phyloP scores from a whole-genome alignment of 2,113 vertebrate species.

The Nerophis lumbriciformis region DNA sequence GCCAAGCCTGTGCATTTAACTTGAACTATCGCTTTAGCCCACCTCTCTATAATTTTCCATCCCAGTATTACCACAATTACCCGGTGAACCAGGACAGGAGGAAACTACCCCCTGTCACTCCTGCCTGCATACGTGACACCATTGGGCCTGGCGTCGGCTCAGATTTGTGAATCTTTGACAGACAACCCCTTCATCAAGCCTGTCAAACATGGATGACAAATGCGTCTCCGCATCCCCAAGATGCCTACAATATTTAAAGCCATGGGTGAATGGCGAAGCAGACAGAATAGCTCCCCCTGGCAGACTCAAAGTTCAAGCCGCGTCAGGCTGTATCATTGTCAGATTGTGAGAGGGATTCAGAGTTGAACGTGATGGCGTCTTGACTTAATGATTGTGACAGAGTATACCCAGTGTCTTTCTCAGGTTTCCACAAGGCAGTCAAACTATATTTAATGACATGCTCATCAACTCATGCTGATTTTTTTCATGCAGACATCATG shows the following conservation, averaged over 20 bases:
- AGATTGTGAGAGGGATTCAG: slow-evolving; percentile 52
- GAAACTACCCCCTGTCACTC: slow-evolving; percentile 48
- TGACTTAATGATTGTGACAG: slow-evolving; percentile 69
- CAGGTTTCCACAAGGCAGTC: slow-evolving; percentile 53
- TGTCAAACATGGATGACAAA: slow-evolving; percentile 73
- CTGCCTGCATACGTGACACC: slow-evolving; percentile 57
- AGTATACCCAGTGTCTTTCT: slow-evolving; percentile 60
- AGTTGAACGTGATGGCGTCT: slow-evolving; percentile 56
- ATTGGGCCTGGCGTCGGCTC: slow-evolving; percentile 57
- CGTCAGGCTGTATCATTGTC: slow-evolving; percentile 65
- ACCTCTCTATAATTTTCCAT: slow-evolving; percentile 68
- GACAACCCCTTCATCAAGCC: slow-evolving; percentile 72
- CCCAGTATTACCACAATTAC: slow-evolving; percentile 69
- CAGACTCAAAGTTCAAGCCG: slow-evolving; percentile 61
- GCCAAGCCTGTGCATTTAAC: slow-evolving; percentile 58
- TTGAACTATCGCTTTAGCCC: slow-evolving; percentile 56
- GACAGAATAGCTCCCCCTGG: slow-evolving; percentile 57
- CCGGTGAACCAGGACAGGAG: slow-evolving; percentile 47
- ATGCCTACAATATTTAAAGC: slow-evolving; percentile 68
- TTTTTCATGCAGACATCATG: neutral
- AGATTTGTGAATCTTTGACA: slow-evolving; percentile 66
- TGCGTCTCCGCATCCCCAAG: slow-evolving; percentile 64
- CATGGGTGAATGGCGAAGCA: slow-evolving; percentile 56
- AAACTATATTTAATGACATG: slow-evolving; percentile 52
- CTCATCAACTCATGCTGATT: slow-evolving; percentile 21